These are phyloP conservation scores for Meteorus sp. DNA, from an alignment of 1,140 invertebrate genomes.

Conservation along the genomic window DNA sequence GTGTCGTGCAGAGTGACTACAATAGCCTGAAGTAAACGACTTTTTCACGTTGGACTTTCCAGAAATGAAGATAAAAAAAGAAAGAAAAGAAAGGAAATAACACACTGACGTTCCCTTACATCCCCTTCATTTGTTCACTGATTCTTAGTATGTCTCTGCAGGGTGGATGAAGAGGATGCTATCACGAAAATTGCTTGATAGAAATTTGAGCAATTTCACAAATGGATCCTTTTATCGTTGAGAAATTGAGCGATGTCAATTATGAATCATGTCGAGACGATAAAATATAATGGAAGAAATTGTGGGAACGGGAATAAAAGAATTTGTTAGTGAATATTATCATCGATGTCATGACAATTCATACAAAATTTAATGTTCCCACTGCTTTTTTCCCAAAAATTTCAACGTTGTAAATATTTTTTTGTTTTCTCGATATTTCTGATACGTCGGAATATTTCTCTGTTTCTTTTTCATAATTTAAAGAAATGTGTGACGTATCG, in stretches of 20 bases:
- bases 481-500: neutral
- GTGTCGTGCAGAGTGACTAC: too few species aligned
- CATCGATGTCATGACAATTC: constrained; percentile 13
- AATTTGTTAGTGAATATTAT: too few species aligned
- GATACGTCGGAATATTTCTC: too few species aligned
- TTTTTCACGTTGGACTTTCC: constrained; percentile 43
- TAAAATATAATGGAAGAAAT: neutral
- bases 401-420: too few species aligned
- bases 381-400: too few species aligned
- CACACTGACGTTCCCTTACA: neutral
- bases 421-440: too few species aligned
- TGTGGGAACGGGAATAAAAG: neutral
- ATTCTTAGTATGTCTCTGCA: constrained; percentile 3
- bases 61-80: constrained; percentile 30
- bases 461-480: too few species aligned
- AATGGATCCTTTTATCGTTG: constrained; percentile 49
- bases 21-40: constrained; percentile 45
- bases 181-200: constrained; percentile 49
- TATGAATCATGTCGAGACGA: constrained; percentile 20
- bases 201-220: constrained; percentile 56
- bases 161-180: constrained; percentile 8
- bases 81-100: too few species aligned
- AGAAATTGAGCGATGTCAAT: constrained; percentile 48
- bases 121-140: neutral
- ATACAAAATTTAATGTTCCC: neutral